Evolutionary conservation across 2,113 vertebrate genomes (phyloP), one percentile per base, ranked within the genome.

Genomic region (Raja brachyura): DNA sequence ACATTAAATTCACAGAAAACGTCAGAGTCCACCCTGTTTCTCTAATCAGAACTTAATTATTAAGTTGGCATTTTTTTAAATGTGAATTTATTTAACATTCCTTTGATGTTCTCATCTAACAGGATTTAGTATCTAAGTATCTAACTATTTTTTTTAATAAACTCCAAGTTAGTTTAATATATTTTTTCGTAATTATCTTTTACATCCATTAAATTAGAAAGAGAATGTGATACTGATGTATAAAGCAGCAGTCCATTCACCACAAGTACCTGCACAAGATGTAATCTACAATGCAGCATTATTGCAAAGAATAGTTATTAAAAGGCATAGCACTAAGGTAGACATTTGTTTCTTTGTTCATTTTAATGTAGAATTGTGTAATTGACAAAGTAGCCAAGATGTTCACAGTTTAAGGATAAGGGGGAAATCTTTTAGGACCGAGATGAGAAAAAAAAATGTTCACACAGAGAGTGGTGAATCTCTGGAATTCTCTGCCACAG

Each of bases 31-130:
- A 90, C 20, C 68, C 86, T 48, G 8, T 90, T 90, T 70, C n/a
- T 48, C 66, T 11, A 48, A 4, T 63, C n/a, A 73, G 61, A 39
- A 70, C 31, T 70, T 90, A 33, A 90, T 70, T 39, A 90, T 90
- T 63, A 68, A 68, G n/a, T 90, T 68, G n/a, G 63, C 4, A 31
- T 48, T 90, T 90, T 66, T 66, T 33, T 7, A 20, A 70, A 68
- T 33, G 31, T 48, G 88, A 90, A 22, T 66, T 90, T 70, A 90
- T 90, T 90, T 16, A 70, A 28, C 39, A 86, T 68, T 39, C 20
- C 31, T 90, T 90, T 90, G 63, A 90, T 90, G 28, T 90, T 90
- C 88, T 59, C 81, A 85, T 85, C 81, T 1, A 86, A n/a, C 81
- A 61, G 81, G 81, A 86, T 86, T 5, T 48, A 48, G 61, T 54